Evolutionary conservation across 2,797 vertebrate genomes (phyloP), one percentile per base, ranked within the genome.

Genomic region (Chelidonichthys spinosus): DNA sequence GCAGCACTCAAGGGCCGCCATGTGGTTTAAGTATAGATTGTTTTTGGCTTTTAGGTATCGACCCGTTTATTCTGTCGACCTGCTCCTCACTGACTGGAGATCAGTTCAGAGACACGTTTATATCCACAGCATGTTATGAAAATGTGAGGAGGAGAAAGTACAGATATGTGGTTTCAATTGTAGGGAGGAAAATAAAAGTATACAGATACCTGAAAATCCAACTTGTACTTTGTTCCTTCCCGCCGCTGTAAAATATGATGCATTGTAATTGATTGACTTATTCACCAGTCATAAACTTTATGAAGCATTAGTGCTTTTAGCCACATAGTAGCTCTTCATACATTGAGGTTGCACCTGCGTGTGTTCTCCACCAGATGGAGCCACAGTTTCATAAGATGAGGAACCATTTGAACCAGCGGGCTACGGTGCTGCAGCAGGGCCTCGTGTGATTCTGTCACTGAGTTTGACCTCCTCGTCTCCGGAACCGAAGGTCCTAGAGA

Each of bases 301-400:
- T 35, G 1, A 33, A 59, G 44, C 4, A 11, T 7, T 9, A 6
- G 15, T 18, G 4, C 7, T 5, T 40, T 52, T 9, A 43, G 4
- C n/a, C 6, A 40, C 17, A 11, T 37, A 14, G 11, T 4, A 15
- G 7, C 10, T 55, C 17, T 5, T 25, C 7, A 49, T 17, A 37
- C 17, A 58, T 25, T 25, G 25, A 25, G 25, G 25, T 43, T 74
- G 81, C 17, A 72, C 36, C 52, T 67, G 25, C 39, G 10, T 2
- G 2, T 54, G 0, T 33, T 62, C 0, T 53, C 80, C 90, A 85
- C 11, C 63, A 90, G 90, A 72, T 83, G 62, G 87, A 46, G 72
- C 35, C 49, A 76, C 63, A 81, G 47, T 17, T 59, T 60, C 44
- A 18, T 4, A 2, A 42, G 15, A 72, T 9, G 0, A 32, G 52